These are phyloP conservation scores for Elgaria multicarinata DNA, from an alignment of 2,113 vertebrate species.

Conservation along the genomic window DNA sequence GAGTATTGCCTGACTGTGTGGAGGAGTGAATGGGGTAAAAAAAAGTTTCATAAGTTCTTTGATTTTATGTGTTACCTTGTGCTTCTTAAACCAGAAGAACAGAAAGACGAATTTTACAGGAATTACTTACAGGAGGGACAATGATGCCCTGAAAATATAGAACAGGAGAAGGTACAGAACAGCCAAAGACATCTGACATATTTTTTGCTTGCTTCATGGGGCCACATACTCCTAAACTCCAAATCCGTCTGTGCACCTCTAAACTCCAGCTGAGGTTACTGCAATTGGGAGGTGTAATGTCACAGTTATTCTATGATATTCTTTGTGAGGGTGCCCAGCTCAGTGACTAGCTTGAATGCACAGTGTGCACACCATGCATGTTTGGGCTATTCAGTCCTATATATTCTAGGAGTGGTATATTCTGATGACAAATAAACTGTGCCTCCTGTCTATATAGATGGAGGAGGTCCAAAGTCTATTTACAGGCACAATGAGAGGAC, in stretches of 20 bases:
- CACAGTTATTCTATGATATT: not conserved
- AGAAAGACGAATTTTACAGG: not conserved
- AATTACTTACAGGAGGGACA: not conserved
- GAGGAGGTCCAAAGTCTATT: not conserved
- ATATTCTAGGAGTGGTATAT: not conserved
- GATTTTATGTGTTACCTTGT: not conserved
- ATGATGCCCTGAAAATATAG: not conserved
- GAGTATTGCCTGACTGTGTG: too few relatives aligned
- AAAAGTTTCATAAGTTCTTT: too few relatives aligned
- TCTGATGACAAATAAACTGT: not conserved
- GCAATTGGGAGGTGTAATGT: not conserved
- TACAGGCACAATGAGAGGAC: not conserved
- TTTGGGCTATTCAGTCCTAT: not conserved
- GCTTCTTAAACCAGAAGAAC: not conserved
- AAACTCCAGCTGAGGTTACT: not conserved
- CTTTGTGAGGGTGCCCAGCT: not conserved
- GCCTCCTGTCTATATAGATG: not conserved
- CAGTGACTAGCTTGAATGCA: not conserved
- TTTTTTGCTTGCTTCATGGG: too few relatives aligned
- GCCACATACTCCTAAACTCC: not conserved
- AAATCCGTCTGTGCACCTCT: not conserved
- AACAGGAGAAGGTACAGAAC: not conserved
- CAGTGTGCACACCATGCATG: not conserved
- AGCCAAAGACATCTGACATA: not conserved
- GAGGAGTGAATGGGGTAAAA: too few relatives aligned